Evolutionary conservation across 2,797 vertebrate species (phyloP).

Genomic region (Notamacropus eugenii): DNA sequence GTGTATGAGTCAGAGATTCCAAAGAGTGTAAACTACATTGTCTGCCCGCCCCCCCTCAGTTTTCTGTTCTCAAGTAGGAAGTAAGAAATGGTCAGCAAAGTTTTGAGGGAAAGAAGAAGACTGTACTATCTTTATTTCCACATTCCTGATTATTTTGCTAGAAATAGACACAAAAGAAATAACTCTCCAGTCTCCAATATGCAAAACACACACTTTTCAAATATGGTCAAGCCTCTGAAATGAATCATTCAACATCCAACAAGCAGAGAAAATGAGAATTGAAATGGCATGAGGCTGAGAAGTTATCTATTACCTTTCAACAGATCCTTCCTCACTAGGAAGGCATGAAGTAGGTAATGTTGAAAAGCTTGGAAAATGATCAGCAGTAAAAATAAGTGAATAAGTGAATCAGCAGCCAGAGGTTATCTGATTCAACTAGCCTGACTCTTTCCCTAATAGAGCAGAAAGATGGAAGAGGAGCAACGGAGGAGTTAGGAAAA

Average conservation of each 20-base stretch:
- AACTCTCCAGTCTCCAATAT: conserved; percentile 7
- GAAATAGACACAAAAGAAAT: conserved; percentile 38
- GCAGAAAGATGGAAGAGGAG: background rate
- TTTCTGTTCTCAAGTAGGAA: conserved; percentile 38
- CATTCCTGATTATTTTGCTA: background rate
- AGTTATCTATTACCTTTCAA: background rate
- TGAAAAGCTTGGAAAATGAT: background rate
- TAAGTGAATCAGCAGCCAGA: background rate
- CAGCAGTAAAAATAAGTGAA: background rate
- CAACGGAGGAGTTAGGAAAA: fast-evolving
- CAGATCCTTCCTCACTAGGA: conserved; percentile 40
- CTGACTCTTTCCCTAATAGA: background rate
- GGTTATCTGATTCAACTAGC: background rate
- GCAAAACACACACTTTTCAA: conserved; percentile 28
- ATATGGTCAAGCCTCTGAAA: conserved; percentile 9
- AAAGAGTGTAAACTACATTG: background rate
- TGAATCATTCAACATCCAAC: conserved; percentile 43
- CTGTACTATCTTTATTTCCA: background rate
- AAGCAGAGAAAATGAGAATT: conserved; percentile 5
- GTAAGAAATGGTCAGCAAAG: conserved; percentile 21
- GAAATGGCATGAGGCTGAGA: background rate
- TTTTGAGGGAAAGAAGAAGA: background rate
- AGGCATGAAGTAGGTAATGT: background rate
- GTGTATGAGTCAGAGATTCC: conserved; percentile 37
- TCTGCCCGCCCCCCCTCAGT: background rate